Evolutionary conservation across 2,113 vertebrate genomes (phyloP), one percentile per base, ranked within the genome.

Genomic region (Capricornis sumatraensis): DNA sequence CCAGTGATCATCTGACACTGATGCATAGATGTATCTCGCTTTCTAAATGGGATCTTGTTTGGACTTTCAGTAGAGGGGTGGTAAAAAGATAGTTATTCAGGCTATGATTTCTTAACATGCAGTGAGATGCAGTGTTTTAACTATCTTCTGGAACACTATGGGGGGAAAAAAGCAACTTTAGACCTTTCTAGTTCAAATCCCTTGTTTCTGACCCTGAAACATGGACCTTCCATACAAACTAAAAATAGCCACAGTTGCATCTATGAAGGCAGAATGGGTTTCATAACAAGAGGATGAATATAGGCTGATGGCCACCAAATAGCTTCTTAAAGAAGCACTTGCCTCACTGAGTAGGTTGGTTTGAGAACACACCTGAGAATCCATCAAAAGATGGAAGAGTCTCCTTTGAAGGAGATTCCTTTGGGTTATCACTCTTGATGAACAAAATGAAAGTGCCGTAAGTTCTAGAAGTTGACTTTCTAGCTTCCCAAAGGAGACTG

Each of bases 1-100:
- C 53, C 28, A 17, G 25, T 0, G 0, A 36, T 55, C 2, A 13
- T 19, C n/a, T 6, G 15, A 14, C 17, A 5, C 1, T 3, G 15
- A 4, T 40, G 23, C 6, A 2, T 13, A 53, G 50, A 7, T 13
- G 8, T 78, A 27, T 16, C 11, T 91, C 28, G 55, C 36, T 62
- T 86, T 43, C 60, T 28, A 25, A 55, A 14, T 43, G 7, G 3
- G 64, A 27, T 40, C 43, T 36, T 23, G 8, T 52, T 58, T 47
- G 5, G 9, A 9, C 14, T 50, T 33, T 30, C n/a, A 47, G 12
- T 11, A 33, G 11, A 15, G 15, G 7, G 19, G 8, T 81, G 23
- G 1, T 17, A 15, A 62, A 57, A 13, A 13, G 28, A 58, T 9
- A 17, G 21, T 13, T 33, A 33, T 36, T 40, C 4, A 36, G 27